These are phyloP conservation scores for Drosophila malerkotliana DNA, from an alignment of 1,140 invertebrate species.

Conservation along the genomic window DNA sequence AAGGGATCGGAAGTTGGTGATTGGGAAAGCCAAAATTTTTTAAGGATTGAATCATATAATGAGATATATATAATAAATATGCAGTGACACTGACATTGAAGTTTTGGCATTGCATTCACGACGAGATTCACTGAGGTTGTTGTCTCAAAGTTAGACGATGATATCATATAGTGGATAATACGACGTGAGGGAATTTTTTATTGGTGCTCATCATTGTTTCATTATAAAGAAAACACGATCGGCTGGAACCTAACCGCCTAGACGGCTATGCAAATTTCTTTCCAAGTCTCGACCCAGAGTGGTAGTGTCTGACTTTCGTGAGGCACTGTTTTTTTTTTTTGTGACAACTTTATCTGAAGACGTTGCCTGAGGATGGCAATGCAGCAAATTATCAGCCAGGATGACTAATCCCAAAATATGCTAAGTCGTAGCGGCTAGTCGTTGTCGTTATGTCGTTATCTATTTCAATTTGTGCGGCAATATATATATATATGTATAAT, in stretches of 20 bases:
- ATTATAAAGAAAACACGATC: slow-evolving; percentile 33
- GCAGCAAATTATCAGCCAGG: slow-evolving; percentile 45
- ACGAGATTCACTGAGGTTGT: slow-evolving; percentile 24
- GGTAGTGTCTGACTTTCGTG: slow-evolving; percentile 37
- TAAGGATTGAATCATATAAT: slow-evolving; percentile 5
- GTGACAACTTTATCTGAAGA: slow-evolving; percentile 12
- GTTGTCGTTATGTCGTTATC: slow-evolving; percentile 49
- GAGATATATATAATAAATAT: slow-evolving; percentile 17
- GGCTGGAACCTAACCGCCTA: slow-evolving; percentile 33
- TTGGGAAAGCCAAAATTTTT: slow-evolving; percentile 19
- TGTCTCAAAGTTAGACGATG: slow-evolving; percentile 64
- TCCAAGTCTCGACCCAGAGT: slow-evolving; percentile 26
- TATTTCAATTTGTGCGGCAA: slow-evolving; percentile 53
- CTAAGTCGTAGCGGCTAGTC: slow-evolving; percentile 48
- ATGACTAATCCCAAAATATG: slow-evolving; percentile 66
- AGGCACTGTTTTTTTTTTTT: slow-evolving; percentile 27
- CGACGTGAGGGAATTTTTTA: slow-evolving; percentile 75
- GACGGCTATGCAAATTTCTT: slow-evolving; percentile 46
- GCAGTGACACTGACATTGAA: slow-evolving; percentile 48
- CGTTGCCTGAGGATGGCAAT: slow-evolving; percentile 1
- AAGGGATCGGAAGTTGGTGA: slow-evolving; percentile 2
- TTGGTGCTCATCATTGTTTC: slow-evolving; percentile 71
- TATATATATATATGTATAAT: slow-evolving; percentile 16
- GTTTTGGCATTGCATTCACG: slow-evolving; percentile 45
- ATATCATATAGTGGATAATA: slow-evolving; percentile 50